These are phyloP conservation scores for Electrophaes corylata DNA, from an alignment of 2,888 invertebrate species.

Conservation along the genomic window DNA sequence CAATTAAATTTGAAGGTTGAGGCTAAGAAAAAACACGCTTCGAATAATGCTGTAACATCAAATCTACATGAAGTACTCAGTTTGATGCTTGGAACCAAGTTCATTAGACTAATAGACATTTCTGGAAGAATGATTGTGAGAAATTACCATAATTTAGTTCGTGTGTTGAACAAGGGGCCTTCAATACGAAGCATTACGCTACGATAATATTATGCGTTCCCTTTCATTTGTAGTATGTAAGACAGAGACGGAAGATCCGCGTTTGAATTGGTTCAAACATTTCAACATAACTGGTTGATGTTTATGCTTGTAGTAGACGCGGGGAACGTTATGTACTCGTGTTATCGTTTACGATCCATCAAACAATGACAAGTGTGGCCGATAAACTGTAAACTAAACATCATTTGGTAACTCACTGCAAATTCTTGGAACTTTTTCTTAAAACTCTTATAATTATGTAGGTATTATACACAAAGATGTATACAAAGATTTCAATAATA, in stretches of 20 bases:
- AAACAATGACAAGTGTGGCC: constrained; percentile 41
- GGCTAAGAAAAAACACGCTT: not conserved
- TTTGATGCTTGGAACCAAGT: constrained; percentile 6
- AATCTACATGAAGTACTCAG: not conserved
- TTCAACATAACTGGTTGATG: constrained; percentile 43
- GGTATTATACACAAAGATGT: too few relatives aligned
- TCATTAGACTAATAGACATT: constrained; percentile 15
- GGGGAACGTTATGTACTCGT: constrained; percentile 21
- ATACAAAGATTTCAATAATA: too few relatives aligned
- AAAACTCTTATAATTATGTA: too few relatives aligned
- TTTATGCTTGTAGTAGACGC: constrained; percentile 37
- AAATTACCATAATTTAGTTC: constrained; percentile 27
- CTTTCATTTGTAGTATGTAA: constrained; percentile 17
- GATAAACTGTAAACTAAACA: constrained; percentile 26
- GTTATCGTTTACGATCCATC: constrained; percentile 47
- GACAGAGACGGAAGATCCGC: constrained; percentile 21
- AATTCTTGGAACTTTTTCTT: not conserved
- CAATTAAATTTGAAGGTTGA: constrained; percentile 23
- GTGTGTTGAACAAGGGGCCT: constrained; percentile 28
- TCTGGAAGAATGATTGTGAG: constrained; percentile 26
- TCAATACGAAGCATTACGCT: constrained; percentile 24
- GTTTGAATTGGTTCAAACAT: constrained; percentile 26
- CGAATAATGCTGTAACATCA: not conserved
- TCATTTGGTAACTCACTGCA: constrained; percentile 1
- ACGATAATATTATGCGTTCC: constrained; percentile 23